Conservation (phyloP, 2,113 vertebrate species). For the Setophaga kirtlandii region DNA sequence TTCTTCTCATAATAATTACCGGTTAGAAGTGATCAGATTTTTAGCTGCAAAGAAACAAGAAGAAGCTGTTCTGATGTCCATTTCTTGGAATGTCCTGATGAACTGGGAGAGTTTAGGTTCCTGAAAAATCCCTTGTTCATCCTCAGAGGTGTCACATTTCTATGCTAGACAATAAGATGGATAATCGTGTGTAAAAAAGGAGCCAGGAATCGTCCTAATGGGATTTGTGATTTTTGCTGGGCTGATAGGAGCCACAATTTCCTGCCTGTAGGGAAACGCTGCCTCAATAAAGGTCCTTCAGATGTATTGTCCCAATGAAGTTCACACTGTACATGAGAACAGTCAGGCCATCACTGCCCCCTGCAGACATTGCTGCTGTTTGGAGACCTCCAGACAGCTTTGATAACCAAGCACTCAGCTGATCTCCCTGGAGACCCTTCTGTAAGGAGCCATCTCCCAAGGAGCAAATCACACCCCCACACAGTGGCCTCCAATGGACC, state of each 20-base stretch:
- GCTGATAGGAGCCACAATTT: background rate
- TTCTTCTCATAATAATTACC: background rate
- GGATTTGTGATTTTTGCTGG: background rate
- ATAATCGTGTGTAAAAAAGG: background rate
- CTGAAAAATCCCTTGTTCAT: background rate
- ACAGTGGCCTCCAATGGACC: fast-evolving
- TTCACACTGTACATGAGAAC: background rate
- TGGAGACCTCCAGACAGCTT: background rate
- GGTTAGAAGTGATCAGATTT: background rate
- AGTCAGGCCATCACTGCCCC: fast-evolving
- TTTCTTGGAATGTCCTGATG: background rate
- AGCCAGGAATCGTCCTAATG: background rate
- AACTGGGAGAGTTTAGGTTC: background rate
- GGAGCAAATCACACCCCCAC: background rate
- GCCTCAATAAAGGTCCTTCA: background rate
- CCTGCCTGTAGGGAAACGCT: background rate
- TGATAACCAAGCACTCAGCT: background rate
- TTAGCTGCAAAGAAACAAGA: background rate
- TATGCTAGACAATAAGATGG: background rate
- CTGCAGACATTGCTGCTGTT: background rate
- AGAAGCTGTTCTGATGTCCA: background rate
- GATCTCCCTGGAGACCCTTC: background rate
- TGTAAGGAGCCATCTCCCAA: background rate
- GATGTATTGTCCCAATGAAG: background rate
- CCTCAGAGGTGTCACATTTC: background rate